Evolutionary conservation across 2,797 vertebrate species (phyloP).

Genomic region (Acipenser ruthenus): DNA sequence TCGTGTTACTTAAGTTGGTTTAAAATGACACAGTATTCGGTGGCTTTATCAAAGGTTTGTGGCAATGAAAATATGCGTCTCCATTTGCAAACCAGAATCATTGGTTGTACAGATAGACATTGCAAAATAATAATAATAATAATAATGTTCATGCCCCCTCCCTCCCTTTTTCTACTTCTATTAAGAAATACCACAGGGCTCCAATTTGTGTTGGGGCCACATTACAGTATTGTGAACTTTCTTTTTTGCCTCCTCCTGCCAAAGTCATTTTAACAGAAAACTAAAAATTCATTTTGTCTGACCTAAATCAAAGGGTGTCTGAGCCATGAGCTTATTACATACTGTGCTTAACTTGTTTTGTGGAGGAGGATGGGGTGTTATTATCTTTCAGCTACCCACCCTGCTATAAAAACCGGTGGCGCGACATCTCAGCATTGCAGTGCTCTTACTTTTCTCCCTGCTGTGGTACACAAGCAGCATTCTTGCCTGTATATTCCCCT

Average conservation of each 20-base stretch:
- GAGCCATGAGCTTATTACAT: constrained; percentile 67
- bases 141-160: too few species aligned
- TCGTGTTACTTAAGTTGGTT: too few species aligned
- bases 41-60: too few species aligned
- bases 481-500: constrained; percentile 15
- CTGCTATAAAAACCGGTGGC: constrained; percentile 75
- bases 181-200: too few species aligned
- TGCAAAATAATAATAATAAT: too few species aligned
- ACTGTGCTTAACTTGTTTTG: constrained; percentile 67
- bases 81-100: constrained; percentile 12
- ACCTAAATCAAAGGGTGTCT: constrained; percentile 73
- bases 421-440: constrained; percentile 70
- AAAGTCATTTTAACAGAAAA: constrained; percentile 61
- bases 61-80: constrained; percentile 7
- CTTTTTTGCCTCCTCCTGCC: constrained; percentile 29
- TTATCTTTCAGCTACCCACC: constrained; percentile 79
- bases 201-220: too few species aligned
- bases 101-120: too few species aligned
- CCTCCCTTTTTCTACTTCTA: too few species aligned
- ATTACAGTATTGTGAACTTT: constrained; percentile 13
- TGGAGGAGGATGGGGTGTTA: constrained; percentile 80
- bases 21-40: too few species aligned
- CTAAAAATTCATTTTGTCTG: constrained; percentile 78
- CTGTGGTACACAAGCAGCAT: constrained; percentile 22
- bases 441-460: constrained; percentile 43